Evolutionary conservation across 30 jellyfish, hydroid and myxozoan genomes (phyloP).

Genomic region (Pelagia noctiluca): DNA sequence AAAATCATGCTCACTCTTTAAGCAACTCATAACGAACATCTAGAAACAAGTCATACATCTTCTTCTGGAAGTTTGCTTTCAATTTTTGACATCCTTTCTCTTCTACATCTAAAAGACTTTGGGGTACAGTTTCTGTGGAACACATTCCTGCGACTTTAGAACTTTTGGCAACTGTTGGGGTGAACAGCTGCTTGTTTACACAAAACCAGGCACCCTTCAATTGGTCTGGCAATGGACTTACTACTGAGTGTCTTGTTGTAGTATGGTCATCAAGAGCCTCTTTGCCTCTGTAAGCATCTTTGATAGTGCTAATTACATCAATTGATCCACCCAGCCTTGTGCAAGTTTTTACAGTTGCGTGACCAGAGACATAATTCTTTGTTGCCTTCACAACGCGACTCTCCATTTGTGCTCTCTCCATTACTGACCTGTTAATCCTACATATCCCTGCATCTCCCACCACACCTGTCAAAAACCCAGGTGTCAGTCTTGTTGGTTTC

Average conservation of each 20-base stretch:
- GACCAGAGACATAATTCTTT: conserved; percentile 30
- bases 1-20: too few species aligned
- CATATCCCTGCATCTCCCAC: conserved; percentile 11
- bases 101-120: conserved; percentile 5
- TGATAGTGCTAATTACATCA: background rate
- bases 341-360: conserved; percentile 16
- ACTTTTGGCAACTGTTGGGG: too few species aligned
- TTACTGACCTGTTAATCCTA: background rate
- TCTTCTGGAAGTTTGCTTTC: background rate
- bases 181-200: background rate
- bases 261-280: conserved; percentile 27
- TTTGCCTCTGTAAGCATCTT: conserved; percentile 32
- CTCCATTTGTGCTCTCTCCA: conserved; percentile 6
- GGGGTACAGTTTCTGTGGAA: too few species aligned
- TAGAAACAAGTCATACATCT: too few species aligned
- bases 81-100: background rate
- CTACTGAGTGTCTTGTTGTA: conserved; percentile 9
- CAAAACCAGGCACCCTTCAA: conserved; percentile 16
- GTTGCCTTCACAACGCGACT: conserved; percentile 35
- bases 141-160: too few species aligned
- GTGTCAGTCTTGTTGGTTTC: too few species aligned
- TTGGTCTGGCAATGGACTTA: conserved; percentile 31
- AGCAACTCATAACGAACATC: too few species aligned
- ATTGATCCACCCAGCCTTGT: conserved; percentile 4
- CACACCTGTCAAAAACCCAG: conserved; percentile 3